These are phyloP conservation scores for Xanthorhoe spadicearia DNA, from an alignment of 2,888 invertebrate genomes.

Conservation along the genomic window DNA sequence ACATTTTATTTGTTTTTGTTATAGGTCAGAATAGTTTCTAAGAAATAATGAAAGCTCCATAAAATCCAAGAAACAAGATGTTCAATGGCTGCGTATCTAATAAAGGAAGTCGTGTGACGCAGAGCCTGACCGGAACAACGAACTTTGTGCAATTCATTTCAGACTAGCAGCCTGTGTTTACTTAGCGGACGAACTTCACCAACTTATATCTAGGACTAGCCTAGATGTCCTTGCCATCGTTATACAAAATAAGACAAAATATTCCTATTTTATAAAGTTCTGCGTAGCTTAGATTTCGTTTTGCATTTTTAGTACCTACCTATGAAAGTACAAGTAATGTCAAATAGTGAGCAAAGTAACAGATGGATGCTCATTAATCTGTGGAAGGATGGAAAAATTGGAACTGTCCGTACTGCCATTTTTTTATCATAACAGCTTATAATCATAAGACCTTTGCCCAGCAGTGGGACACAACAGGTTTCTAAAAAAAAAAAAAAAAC, in stretches of 20 bases:
- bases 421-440: no score
- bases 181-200: constrained; percentile 20
- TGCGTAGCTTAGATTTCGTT: neutral
- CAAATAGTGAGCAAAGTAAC: no score
- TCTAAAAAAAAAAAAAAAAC: no score
- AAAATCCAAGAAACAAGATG: constrained; percentile 4
- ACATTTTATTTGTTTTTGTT: neutral
- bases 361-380: no score
- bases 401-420: no score
- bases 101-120: constrained; percentile 32
- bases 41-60: neutral
- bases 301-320: no score
- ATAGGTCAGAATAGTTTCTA: neutral
- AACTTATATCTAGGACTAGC: neutral
- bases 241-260: neutral
- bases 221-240: neutral
- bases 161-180: constrained; percentile 15
- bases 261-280: neutral
- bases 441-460: no score
- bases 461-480: no score
- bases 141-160: constrained; percentile 38
- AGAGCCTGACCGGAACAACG: constrained; percentile 39
- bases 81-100: constrained; percentile 19
- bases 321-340: no score
- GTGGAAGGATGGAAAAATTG: no score